Conservation (phyloP, 2,113 vertebrate genomes). For the Tachysurus fulvidraco region DNA sequence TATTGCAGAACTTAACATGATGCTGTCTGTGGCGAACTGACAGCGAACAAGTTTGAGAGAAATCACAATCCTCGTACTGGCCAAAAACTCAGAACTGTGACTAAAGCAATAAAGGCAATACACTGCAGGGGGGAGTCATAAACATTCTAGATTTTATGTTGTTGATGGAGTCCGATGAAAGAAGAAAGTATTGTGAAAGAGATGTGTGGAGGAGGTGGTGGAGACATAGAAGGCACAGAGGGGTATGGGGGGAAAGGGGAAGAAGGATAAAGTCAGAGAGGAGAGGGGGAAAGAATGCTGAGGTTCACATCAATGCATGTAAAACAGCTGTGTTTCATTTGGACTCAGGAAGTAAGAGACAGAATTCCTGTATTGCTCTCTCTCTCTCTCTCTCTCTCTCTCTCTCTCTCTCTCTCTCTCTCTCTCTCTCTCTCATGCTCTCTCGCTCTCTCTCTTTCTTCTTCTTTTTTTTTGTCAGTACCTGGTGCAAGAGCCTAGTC, state of each 20-base stretch:
- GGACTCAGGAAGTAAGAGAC: constrained; percentile 62
- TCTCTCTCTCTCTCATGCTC: too few relatives aligned
- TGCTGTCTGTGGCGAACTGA: background rate
- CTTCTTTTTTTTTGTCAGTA: constrained; percentile 56
- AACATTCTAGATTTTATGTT: background rate
- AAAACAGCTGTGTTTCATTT: constrained; percentile 74
- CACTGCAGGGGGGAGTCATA: background rate
- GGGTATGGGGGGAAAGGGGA: background rate
- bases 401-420: too few relatives aligned
- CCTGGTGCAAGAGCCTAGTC: constrained; percentile 63
- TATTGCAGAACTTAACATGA: constrained; percentile 26
- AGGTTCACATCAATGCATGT: constrained; percentile 56
- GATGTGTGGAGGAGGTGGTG: constrained; percentile 21
- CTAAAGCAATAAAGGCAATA: constrained; percentile 1
- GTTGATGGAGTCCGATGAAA: constrained; percentile 14
- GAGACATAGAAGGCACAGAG: constrained; percentile 7
- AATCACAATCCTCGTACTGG: background rate
- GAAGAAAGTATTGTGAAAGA: constrained; percentile 12
- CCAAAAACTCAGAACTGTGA: background rate
- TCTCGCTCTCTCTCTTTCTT: too few relatives aligned
- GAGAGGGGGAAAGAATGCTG: constrained; percentile 35
- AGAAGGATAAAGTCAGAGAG: background rate
- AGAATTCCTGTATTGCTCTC: constrained; percentile 56
- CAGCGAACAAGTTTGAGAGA: background rate
- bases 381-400: background rate